Evolutionary conservation across 2,113 vertebrate genomes (phyloP).

Genomic region (Oriolus oriolus): DNA sequence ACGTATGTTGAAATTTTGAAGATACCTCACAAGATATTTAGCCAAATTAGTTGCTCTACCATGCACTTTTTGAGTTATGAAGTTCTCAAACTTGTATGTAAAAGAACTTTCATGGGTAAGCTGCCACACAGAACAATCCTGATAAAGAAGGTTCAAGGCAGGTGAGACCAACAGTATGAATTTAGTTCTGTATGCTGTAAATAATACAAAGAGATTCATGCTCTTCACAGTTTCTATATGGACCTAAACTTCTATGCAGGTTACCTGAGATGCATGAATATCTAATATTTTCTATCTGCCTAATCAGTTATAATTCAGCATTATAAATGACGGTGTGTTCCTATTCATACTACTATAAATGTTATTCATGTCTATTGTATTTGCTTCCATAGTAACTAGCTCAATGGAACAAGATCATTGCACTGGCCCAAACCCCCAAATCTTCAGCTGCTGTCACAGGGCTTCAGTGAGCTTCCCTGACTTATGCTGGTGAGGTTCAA

Average conservation of each 20-base stretch:
- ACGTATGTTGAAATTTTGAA: background rate
- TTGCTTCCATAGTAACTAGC: background rate
- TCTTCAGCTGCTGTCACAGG: background rate
- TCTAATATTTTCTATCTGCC: background rate
- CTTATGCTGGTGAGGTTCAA: background rate
- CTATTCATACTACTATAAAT: background rate
- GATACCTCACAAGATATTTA: background rate
- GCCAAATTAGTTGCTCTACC: background rate
- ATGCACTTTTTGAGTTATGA: background rate
- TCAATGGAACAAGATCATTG: background rate
- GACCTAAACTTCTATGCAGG: background rate
- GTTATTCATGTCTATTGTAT: background rate
- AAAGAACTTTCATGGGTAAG: background rate
- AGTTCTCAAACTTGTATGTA: background rate
- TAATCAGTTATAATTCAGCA: background rate
- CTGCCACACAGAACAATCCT: background rate
- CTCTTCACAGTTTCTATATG: background rate
- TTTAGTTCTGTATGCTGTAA: background rate
- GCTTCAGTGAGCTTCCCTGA: background rate
- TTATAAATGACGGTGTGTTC: background rate
- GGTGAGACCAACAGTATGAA: background rate
- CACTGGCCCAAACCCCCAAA: background rate
- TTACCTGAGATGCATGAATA: background rate
- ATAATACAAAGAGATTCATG: background rate
- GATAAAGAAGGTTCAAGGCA: background rate